A percentile compares a stretch with the other conserved stretches of the same genome.
Evolutionary conservation across 2,888 invertebrate genomes (phyloP).

Genomic region (Selenia dentaria): DNA sequence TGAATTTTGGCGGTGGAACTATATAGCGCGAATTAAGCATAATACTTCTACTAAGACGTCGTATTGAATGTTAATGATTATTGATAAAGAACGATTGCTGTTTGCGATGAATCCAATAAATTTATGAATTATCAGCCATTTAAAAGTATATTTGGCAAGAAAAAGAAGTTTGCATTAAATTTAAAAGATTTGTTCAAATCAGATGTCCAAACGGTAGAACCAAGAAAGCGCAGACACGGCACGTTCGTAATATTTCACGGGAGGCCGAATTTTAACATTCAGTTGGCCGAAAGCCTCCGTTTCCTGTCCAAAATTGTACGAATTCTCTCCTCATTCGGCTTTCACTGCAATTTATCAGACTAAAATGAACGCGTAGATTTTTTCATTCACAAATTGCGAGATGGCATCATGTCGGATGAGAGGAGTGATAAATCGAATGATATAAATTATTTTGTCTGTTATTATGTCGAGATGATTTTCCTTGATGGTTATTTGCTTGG

Average conservation of each 20-base stretch:
- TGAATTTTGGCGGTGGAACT: too few species aligned
- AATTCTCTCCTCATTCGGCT: slow-evolving; percentile 29
- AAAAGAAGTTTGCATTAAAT: too few species aligned
- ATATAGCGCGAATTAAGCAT: too few species aligned
- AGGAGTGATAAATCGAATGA: slow-evolving; percentile 26
- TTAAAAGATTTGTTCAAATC: slow-evolving; percentile 18
- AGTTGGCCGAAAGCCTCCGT: slow-evolving; percentile 30
- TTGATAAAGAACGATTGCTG: too few species aligned
- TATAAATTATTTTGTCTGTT: slow-evolving; percentile 22
- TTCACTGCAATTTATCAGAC: slow-evolving; percentile 47
- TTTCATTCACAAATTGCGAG: slow-evolving; percentile 30
- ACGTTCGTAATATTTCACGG: slow-evolving; percentile 24
- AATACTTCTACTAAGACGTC: too few species aligned
- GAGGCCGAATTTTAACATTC: slow-evolving; percentile 30
- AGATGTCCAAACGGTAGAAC: slow-evolving; percentile 7
- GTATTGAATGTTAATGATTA: too few species aligned
- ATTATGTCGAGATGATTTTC: slow-evolving; percentile 21
- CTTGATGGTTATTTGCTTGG: slow-evolving; percentile 13
- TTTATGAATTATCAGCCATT: too few species aligned
- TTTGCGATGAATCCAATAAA: too few species aligned
- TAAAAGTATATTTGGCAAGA: too few species aligned
- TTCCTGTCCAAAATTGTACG: slow-evolving; percentile 38
- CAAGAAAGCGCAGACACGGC: slow-evolving; percentile 20
- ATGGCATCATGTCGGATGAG: slow-evolving; percentile 21
- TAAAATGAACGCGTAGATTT: slow-evolving; percentile 44